Percentiles rank a stretch among this genome's conserved stretches.
phyloP scores from a whole-genome alignment of 2,113 vertebrate species.

The Trichechus manatus region DNA sequence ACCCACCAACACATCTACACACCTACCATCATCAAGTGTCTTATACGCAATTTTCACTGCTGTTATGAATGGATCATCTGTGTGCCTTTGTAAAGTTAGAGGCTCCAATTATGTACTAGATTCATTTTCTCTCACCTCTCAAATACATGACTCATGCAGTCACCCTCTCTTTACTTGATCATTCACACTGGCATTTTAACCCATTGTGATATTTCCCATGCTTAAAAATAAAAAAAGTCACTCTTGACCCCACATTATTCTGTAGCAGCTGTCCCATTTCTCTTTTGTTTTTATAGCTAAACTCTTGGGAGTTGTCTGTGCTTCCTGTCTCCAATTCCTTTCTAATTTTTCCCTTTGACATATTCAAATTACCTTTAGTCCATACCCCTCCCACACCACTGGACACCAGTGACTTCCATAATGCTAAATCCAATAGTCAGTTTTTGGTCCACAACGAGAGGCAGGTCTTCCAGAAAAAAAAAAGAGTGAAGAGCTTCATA shows the following conservation, averaged over 20 bases:
- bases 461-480: not conserved
- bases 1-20: not conserved
- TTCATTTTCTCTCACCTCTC: not conserved
- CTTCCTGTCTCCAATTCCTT: not conserved
- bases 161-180: not conserved
- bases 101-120: not conserved
- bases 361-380: not conserved
- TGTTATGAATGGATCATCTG: not conserved
- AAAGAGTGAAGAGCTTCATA: not conserved
- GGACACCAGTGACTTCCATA: not conserved
- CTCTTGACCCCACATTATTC: not conserved
- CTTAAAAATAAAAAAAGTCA: not conserved
- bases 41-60: not conserved
- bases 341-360: not conserved
- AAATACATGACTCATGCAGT: not conserved
- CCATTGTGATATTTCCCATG: not conserved
- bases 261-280: not conserved
- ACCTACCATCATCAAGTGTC: not conserved
- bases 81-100: not conserved
- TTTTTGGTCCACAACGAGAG: not conserved
- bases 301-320: not conserved
- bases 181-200: not conserved
- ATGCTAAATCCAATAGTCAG: not conserved
- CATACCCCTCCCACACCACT: not conserved
- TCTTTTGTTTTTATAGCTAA: not conserved